These are phyloP conservation scores for Mnemiopsis leidyi DNA, from an alignment of 37 sponge, comb jelly and placozoan genomes.

Conservation along the genomic window DNA sequence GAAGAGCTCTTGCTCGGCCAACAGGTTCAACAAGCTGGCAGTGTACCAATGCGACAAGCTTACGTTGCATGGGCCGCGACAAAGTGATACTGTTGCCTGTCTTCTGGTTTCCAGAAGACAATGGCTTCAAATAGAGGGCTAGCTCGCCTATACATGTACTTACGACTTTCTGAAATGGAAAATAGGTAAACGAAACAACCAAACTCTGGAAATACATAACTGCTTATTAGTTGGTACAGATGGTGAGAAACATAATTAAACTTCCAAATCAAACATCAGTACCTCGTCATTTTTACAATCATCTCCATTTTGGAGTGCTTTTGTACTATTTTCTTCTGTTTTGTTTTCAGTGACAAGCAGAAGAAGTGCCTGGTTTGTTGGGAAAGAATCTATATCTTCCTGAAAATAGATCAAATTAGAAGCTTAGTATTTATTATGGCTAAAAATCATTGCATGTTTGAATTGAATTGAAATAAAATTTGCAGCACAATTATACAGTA, in stretches of 20 bases:
- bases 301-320: conserved; percentile 66
- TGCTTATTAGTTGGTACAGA: too few relatives aligned
- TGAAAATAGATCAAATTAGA: conserved; percentile 2
- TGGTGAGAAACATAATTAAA: too few relatives aligned
- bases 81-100: conserved; percentile 69
- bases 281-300: conserved; percentile 65
- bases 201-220: too few relatives aligned
- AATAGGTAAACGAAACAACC: too few relatives aligned
- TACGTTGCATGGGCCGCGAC: conserved; percentile 86
- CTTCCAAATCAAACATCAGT: background rate
- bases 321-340: conserved; percentile 64
- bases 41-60: conserved; percentile 78
- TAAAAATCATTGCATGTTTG: too few relatives aligned
- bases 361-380: conserved; percentile 64
- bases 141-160: conserved; percentile 53
- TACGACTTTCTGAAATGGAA: conserved; percentile 46
- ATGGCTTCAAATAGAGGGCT: conserved; percentile 62
- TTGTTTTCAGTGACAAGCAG: conserved; percentile 65
- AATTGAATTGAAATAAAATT: too few relatives aligned
- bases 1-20: conserved; percentile 75
- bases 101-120: conserved; percentile 67
- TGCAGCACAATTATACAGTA: too few relatives aligned
- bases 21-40: conserved; percentile 83
- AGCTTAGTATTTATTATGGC: too few relatives aligned
- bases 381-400: conserved; percentile 66